Conservation (phyloP, 2,113 vertebrate species). For the Campylomormyrus tamandua region DNA sequence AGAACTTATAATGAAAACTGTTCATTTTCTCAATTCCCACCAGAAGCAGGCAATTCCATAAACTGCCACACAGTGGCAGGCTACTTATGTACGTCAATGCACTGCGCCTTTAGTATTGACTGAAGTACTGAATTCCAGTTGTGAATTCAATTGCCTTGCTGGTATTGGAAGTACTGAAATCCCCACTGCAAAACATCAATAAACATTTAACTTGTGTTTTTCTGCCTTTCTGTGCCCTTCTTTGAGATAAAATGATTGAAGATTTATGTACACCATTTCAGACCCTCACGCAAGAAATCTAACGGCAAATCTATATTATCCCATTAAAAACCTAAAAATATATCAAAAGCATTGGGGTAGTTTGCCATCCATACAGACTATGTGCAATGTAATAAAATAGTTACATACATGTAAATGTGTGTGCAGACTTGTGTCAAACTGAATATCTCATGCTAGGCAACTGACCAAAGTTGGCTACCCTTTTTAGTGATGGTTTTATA, state of each 20-base stretch:
- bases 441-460: no score
- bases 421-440: not conserved
- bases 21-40: not conserved
- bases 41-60: not conserved
- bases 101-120: not conserved
- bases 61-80: not conserved
- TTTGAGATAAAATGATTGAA: not conserved
- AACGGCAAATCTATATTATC: not conserved
- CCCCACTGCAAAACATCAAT: not conserved
- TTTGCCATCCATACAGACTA: not conserved
- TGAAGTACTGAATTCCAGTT: not conserved
- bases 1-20: not conserved
- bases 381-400: not conserved
- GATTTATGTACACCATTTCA: not conserved
- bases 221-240: not conserved
- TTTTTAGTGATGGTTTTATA: not conserved
- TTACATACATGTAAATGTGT: not conserved
- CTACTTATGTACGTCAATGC: not conserved
- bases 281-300: not conserved
- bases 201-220: not conserved
- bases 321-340: not conserved
- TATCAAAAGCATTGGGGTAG: not conserved
- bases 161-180: not conserved
- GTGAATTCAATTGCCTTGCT: not conserved
- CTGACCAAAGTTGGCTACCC: no score